Percentiles rank a stretch among this genome's conserved stretches.
Conservation (phyloP, 2,888 invertebrate species). For the Acrobasis suavella region DNA sequence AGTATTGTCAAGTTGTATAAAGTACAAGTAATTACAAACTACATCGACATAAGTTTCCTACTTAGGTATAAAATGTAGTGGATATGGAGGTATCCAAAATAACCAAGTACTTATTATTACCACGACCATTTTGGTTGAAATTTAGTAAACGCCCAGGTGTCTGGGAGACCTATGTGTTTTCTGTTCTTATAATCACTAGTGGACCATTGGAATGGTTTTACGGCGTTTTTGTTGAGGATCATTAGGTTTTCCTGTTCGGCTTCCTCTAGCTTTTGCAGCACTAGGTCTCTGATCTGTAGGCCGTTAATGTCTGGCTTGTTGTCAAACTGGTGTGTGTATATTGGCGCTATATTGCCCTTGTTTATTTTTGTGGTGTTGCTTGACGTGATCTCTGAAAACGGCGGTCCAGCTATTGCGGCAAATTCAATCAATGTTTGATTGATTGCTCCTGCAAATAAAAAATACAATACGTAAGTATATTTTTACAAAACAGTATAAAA, state of each 20-base stretch:
- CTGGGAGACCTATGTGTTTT: constrained; percentile 88
- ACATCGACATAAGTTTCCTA: neutral
- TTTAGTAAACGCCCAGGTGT: constrained; percentile 87
- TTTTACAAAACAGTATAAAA: too few species aligned
- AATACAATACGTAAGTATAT: neutral
- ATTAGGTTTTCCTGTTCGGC: constrained; percentile 61
- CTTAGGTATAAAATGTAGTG: neutral
- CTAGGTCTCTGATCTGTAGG: constrained; percentile 63
- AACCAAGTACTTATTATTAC: constrained; percentile 58
- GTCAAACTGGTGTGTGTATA: constrained; percentile 71
- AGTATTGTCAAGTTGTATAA: neutral
- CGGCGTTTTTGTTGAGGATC: constrained; percentile 55
- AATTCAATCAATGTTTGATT: constrained; percentile 50
- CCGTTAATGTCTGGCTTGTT: constrained; percentile 63
- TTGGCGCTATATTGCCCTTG: constrained; percentile 68
- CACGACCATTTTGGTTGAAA: constrained; percentile 83
- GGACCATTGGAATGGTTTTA: constrained; percentile 89
- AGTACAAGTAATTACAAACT: neutral
- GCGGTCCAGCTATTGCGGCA: constrained; percentile 66
- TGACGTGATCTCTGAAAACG: constrained; percentile 56
- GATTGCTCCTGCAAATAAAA: constrained; percentile 38
- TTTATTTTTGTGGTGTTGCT: constrained; percentile 51
- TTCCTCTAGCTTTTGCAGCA: constrained; percentile 65
- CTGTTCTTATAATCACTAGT: constrained; percentile 83
- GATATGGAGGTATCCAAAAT: neutral